Evolutionary conservation across 1,140 invertebrate species (phyloP).

Genomic region (Prorops nasuta): DNA sequence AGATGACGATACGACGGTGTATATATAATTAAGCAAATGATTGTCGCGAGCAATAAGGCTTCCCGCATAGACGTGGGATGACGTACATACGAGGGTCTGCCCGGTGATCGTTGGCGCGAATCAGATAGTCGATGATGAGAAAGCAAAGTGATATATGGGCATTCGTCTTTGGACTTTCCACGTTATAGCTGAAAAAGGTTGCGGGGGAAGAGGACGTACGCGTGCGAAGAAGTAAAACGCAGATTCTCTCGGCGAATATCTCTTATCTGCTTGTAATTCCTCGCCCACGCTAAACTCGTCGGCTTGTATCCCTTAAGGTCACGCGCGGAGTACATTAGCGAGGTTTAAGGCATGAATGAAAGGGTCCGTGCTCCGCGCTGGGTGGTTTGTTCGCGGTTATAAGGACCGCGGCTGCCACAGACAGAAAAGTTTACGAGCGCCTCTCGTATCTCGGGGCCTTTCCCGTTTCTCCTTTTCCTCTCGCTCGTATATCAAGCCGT

Average conservation of each 20-base stretch:
- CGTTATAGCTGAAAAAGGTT: too few relatives aligned
- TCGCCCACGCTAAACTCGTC: constrained; percentile 7
- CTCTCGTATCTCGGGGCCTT: constrained; percentile 20
- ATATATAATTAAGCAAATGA: too few relatives aligned
- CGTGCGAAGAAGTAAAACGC: neutral
- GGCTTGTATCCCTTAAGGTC: constrained; percentile 23
- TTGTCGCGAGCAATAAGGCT: too few relatives aligned
- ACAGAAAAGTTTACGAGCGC: constrained; percentile 51
- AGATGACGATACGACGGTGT: too few relatives aligned
- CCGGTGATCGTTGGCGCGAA: too few relatives aligned
- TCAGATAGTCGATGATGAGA: too few relatives aligned
- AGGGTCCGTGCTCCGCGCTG: constrained; percentile 32
- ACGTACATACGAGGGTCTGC: too few relatives aligned
- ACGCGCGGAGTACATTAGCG: constrained; percentile 33
- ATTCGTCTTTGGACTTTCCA: too few relatives aligned
- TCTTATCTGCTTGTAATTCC: constrained; percentile 10
- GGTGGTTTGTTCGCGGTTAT: constrained; percentile 46
- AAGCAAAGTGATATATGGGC: too few relatives aligned
- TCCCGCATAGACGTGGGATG: too few relatives aligned
- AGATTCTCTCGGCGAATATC: neutral
- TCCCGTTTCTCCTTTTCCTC: constrained; percentile 20
- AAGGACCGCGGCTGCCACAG: constrained; percentile 44
- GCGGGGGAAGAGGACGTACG: neutral
- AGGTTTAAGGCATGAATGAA: constrained; percentile 45
- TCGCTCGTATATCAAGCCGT: constrained; percentile 47